Percentiles rank a stretch among this genome's conserved stretches.
These are phyloP conservation scores for Enteromius trimaculatus DNA, from an alignment of 2,797 vertebrate species.

Conservation along the genomic window DNA sequence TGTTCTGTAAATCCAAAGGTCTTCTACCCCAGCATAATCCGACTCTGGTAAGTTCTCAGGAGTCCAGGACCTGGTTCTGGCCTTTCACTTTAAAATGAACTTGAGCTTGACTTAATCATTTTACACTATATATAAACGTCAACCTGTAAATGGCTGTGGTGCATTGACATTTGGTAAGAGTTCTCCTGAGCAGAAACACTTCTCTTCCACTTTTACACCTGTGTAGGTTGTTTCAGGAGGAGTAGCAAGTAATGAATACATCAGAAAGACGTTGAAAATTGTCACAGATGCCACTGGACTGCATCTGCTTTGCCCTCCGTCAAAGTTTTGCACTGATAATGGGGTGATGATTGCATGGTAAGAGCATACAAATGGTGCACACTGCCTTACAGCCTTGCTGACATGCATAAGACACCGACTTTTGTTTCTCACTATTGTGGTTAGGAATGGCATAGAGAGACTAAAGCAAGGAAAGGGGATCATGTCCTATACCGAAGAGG, in stretches of 20 bases:
- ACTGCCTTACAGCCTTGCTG: neutral
- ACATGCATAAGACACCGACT: neutral
- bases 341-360: slow-evolving; percentile 98
- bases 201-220: neutral
- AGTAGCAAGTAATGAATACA: slow-evolving; percentile 92
- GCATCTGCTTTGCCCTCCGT: slow-evolving; percentile 85
- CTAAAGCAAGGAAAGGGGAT: slow-evolving; percentile 85
- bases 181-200: neutral
- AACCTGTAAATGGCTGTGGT: neutral
- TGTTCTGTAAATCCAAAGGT: slow-evolving; percentile 84
- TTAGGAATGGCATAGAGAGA: slow-evolving; percentile 94
- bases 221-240: slow-evolving; percentile 91
- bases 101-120: neutral
- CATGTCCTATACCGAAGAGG: slow-evolving; percentile 72
- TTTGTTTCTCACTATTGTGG: slow-evolving; percentile 31
- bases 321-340: slow-evolving; percentile 92
- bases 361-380: slow-evolving; percentile 35
- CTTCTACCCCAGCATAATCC: slow-evolving; percentile 77
- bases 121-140: neutral
- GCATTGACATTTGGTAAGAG: neutral
- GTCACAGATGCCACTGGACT: slow-evolving; percentile 81
- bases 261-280: slow-evolving; percentile 79
- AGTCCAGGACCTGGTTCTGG: neutral
- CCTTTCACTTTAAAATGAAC: slow-evolving; percentile 10
- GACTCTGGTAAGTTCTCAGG: slow-evolving; percentile 79